Evolutionary conservation across 2,888 invertebrate genomes (phyloP).

Genomic region (Eupithecia subfuscata): DNA sequence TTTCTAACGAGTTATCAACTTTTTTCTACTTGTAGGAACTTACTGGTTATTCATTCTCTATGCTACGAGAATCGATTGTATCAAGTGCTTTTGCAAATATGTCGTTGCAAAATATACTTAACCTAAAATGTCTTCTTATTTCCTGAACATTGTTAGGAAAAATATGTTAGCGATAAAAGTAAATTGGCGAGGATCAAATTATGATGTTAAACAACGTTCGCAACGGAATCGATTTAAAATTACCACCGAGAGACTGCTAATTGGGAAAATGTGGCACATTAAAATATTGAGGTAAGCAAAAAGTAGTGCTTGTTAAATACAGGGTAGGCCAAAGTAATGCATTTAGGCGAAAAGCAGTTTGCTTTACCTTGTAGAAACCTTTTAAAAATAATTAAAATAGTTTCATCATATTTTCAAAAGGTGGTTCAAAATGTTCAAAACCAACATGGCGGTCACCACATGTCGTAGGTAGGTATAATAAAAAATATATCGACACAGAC

Average conservation of each 20-base stretch:
- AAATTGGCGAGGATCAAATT: constrained; percentile 31
- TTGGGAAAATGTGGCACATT: constrained; percentile 32
- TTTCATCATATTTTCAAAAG: neutral
- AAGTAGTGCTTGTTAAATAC: neutral
- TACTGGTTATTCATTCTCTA: neutral
- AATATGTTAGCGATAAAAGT: constrained; percentile 21
- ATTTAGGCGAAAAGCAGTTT: neutral
- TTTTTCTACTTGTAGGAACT: neutral
- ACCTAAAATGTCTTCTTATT: neutral
- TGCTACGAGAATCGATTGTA: neutral
- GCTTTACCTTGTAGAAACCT: neutral
- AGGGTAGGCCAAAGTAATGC: neutral
- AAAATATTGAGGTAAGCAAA: constrained; percentile 11
- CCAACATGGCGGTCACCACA: neutral
- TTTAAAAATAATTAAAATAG: neutral
- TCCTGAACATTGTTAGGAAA: constrained; percentile 12
- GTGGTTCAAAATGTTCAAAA: neutral
- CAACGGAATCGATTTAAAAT: constrained; percentile 33
- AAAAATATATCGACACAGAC: neutral
- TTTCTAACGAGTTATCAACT: constrained; percentile 6
- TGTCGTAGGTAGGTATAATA: neutral
- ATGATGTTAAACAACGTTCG: constrained; percentile 30
- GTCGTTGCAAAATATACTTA: neutral
- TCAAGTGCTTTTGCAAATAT: neutral
- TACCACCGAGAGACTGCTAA: constrained; percentile 28